phyloP scores from a whole-genome alignment of 2,888 invertebrate genomes.

The Dynastes tityus region DNA sequence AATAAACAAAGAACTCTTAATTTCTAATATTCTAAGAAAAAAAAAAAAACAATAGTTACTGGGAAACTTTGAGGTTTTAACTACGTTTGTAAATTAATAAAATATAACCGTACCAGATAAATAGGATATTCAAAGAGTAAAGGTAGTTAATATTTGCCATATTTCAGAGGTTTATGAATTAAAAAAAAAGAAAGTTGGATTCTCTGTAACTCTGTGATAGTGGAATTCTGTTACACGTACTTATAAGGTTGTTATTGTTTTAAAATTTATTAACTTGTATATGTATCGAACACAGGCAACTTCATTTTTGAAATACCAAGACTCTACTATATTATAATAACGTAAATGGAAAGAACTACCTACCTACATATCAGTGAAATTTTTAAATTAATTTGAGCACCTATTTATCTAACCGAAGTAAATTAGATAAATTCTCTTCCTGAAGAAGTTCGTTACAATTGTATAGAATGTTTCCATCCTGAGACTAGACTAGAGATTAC shows the following conservation, averaged over 20 bases:
- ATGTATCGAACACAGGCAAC: constrained; percentile 10
- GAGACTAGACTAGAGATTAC: no score
- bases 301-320: constrained; percentile 15
- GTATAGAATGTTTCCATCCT: no score
- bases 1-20: background rate
- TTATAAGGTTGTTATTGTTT: background rate
- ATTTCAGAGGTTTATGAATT: constrained; percentile 10
- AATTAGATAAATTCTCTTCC: no score
- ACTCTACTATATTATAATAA: background rate
- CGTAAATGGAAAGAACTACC: background rate
- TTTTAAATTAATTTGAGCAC: background rate
- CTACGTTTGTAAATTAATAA: constrained; percentile 4
- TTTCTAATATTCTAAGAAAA: constrained; percentile 24
- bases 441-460: no score
- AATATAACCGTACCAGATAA: constrained; percentile 1
- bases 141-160: background rate
- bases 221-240: constrained; percentile 26
- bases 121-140: constrained; percentile 13
- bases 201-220: constrained; percentile 44
- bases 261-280: background rate
- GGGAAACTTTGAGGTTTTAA: constrained; percentile 32
- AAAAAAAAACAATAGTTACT: constrained; percentile 6
- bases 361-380: constrained; percentile 16
- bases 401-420: no score
- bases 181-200: background rate